A percentile compares a stretch with the other conserved stretches of the same genome.
Evolutionary conservation across 2,888 invertebrate species (phyloP).

Genomic region (Linnaemya vulpina): DNA sequence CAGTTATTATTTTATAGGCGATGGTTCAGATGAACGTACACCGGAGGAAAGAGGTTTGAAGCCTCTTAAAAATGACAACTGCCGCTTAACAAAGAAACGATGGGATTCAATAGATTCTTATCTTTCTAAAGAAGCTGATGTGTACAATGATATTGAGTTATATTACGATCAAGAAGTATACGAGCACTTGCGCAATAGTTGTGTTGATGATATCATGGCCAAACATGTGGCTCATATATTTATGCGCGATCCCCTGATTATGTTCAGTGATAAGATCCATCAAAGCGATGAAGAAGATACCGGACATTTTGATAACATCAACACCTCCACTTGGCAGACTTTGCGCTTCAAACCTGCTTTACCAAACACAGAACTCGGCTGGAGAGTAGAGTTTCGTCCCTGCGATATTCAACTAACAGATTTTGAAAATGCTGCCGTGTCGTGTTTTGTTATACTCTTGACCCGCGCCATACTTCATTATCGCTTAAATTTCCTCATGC

Average conservation of each 20-base stretch:
- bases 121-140: conserved; percentile 93
- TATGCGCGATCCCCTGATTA: conserved; percentile 97
- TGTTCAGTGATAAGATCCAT: conserved; percentile 97
- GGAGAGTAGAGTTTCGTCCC: conserved; percentile 99
- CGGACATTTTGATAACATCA: conserved; percentile 99
- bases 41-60: conserved; percentile 95
- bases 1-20: conserved; percentile 43
- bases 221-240: conserved; percentile 99
- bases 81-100: conserved; percentile 95
- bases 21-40: conserved; percentile 94
- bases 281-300: conserved; percentile 97
- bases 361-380: conserved; percentile 97
- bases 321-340: conserved; percentile 99
- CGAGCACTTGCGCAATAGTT: conserved; percentile 91
- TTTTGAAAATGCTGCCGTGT: conserved; percentile 99
- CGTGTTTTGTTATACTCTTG: conserved; percentile 97
- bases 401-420: conserved; percentile 99
- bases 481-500: conserved; percentile 97
- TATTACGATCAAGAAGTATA: conserved; percentile 93
- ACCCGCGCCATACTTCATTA: conserved; percentile 98
- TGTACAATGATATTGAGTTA: conserved; percentile 96
- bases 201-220: conserved; percentile 96
- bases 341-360: conserved; percentile 99
- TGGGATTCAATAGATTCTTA: conserved; percentile 99
- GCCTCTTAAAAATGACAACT: conserved; percentile 89